Evolutionary conservation across 2,113 vertebrate genomes (phyloP), one percentile per base, ranked within the genome.

Genomic region (Channa argus): DNA sequence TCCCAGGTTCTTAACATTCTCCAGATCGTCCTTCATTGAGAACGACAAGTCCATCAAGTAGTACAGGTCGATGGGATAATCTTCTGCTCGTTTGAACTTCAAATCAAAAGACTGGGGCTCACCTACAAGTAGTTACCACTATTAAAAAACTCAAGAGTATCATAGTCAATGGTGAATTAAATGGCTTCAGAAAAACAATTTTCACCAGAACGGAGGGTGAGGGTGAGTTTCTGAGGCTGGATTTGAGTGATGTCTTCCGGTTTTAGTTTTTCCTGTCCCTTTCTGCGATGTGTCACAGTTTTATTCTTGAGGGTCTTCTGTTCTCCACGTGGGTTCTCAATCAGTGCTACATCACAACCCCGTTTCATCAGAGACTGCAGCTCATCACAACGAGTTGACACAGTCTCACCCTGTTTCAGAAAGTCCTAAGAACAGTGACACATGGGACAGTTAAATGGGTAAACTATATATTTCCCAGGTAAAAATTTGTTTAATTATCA

Each of bases 41-140:
- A 94, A 99, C 12, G 97, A 99, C 59, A 99, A 94, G 90, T 99
- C 98, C 98, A 99, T 99, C 86, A 99, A 92, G 89, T 99, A 99
- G 93, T 99, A 99, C 13, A 99, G 94, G 73, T 99, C 98, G 6
- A 99, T 99, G 12, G 98, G 97, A 56, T 99, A 99, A 89, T 99
- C 97, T 86, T 99, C 97, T 0, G 97, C 98, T 75, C 98, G 93
- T 84, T 98, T 99, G 88, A 99, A 99, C 84, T 94, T 98, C 83
- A 99, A 86, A 44, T 93, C 68, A 77, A 99, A 96, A 0, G 93
- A 93, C 82, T 99, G 96, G 3, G 97, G 95, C 83, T 99, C 96
- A n/a, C 97, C 97, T 99, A 75, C 6, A 87, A 3, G 2, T 61
- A 74, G 43, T 8, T 6, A 67, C 6, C 3, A 47, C 8, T 4